Base-by-base conservation (phyloP, 2,113 vertebrate genomes). In the Microcebus ravelobensis region DNA sequence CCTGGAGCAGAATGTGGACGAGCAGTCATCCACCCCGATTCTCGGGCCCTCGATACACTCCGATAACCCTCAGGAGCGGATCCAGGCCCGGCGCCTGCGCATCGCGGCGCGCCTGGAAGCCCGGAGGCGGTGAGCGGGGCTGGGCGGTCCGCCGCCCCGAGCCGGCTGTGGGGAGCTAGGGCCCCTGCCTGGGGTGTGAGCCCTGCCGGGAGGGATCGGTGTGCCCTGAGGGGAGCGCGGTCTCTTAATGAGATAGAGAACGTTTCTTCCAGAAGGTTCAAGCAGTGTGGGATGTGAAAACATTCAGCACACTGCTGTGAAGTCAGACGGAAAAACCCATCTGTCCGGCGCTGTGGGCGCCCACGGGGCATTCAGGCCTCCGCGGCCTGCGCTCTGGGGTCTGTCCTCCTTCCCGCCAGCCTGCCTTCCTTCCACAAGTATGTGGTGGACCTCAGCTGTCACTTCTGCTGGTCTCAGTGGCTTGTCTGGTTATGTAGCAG, bases 71-170 rank as follows among this genome's bases (percentile, higher is more conserved):
- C 97, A 98, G 74, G 98, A 99, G 91, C 98, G 99, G 23, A 99
- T 99, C 73, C 97, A 96, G 71, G 99, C 98, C 6, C 98, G 99
- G 34, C 98, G 98, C 14, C 96, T 97, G 25, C 98, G 99, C 36
- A 98, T 99, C 63, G 97, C 98, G 0, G 96, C 95, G 11, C 98
- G 99, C 57, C 80, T 96, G 31, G 98, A 98, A 68, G 97, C 97
- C 70, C 97, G 98, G 95, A 98, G 97, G 94, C 97, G 99, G 99
- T 99, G 94, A 98, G 97, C 50, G 0, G 2, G 23, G 50, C 52
- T 5, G 55, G 27, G 13, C 3, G 3, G 59, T 50, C 20, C 34
- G 17, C 34, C 20, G 67, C n/a, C 63, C 34, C 4, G 10, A 29
- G 42, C 2, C 8, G 11, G 42, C 13, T 31, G 12, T 14, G 70